phyloP scores from a whole-genome alignment of 1,140 invertebrate genomes.

The Aradophagus sp. region DNA sequence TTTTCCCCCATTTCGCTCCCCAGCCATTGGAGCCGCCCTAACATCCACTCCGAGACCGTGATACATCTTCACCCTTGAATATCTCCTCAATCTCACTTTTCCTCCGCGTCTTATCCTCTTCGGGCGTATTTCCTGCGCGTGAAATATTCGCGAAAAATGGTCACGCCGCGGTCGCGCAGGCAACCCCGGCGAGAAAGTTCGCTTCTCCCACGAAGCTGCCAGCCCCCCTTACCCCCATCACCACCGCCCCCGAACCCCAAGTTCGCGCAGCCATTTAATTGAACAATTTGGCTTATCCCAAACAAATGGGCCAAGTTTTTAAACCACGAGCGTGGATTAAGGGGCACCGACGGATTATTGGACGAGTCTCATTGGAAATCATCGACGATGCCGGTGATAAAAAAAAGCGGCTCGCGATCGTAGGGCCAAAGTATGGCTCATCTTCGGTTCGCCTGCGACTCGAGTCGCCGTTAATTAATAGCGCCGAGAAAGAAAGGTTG shows the following conservation, averaged over 20 bases:
- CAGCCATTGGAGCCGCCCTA: slow-evolving; percentile 35
- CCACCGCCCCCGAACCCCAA: too few species aligned
- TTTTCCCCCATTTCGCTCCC: slow-evolving; percentile 24
- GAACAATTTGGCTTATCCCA: slow-evolving; percentile 48
- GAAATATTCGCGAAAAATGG: slow-evolving; percentile 40
- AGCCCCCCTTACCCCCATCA: too few species aligned
- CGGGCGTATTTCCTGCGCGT: slow-evolving; percentile 38
- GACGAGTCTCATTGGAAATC: slow-evolving; percentile 8
- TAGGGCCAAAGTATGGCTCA: too few species aligned
- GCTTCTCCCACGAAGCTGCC: too few species aligned
- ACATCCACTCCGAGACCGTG: slow-evolving; percentile 47
- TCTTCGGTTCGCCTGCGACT: too few species aligned
- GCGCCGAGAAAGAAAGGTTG: too few species aligned
- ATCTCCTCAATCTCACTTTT: slow-evolving; percentile 52
- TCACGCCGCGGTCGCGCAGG: slow-evolving; percentile 25
- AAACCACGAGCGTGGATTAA: slow-evolving; percentile 1
- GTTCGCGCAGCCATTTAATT: slow-evolving; percentile 24
- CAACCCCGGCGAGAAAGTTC: too few species aligned
- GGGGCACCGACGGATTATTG: slow-evolving; percentile 27
- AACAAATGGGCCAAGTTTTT: slow-evolving; percentile 47
- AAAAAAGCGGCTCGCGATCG: too few species aligned
- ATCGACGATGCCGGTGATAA: neutral
- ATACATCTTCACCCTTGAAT: slow-evolving; percentile 50
- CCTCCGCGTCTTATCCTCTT: slow-evolving; percentile 28
- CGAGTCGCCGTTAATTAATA: too few species aligned